phyloP scores from a whole-genome alignment of 2,888 invertebrate species.

The Neoaliturus tenellus region DNA sequence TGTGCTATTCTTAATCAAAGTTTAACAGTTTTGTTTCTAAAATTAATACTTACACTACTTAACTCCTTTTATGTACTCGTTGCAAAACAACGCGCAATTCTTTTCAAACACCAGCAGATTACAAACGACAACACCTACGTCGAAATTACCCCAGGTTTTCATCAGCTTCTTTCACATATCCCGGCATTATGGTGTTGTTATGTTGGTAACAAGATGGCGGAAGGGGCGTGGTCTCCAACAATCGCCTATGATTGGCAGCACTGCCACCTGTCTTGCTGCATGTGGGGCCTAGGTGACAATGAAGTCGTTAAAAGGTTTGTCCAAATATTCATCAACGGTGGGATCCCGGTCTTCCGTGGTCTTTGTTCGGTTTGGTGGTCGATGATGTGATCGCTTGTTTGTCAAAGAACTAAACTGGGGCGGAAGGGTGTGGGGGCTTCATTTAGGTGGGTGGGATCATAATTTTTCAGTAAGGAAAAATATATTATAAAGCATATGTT shows the following conservation, averaged over 20 bases:
- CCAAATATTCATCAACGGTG: background rate
- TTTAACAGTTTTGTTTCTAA: too few species aligned
- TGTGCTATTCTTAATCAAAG: too few species aligned
- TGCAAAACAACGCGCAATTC: background rate
- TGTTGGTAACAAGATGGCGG: conserved; percentile 23
- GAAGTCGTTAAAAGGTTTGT: background rate
- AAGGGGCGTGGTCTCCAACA: conserved; percentile 18
- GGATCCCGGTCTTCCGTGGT: background rate
- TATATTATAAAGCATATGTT: too few species aligned
- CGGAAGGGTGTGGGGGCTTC: background rate
- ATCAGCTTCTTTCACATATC: background rate
- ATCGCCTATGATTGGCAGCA: conserved; percentile 21
- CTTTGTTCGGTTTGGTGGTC: background rate
- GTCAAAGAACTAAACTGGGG: background rate
- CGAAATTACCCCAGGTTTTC: background rate
- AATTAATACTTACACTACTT: too few species aligned
- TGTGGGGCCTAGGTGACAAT: background rate
- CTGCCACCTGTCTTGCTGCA: background rate
- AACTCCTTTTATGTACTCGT: too few species aligned
- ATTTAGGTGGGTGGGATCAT: background rate
- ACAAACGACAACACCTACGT: background rate
- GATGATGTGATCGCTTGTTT: background rate
- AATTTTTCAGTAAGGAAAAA: too few species aligned
- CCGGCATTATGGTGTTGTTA: background rate
- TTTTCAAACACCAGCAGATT: background rate